Conservation (phyloP, 64 coral and sea anemone genomes). For the Pachyseris speciosa region DNA sequence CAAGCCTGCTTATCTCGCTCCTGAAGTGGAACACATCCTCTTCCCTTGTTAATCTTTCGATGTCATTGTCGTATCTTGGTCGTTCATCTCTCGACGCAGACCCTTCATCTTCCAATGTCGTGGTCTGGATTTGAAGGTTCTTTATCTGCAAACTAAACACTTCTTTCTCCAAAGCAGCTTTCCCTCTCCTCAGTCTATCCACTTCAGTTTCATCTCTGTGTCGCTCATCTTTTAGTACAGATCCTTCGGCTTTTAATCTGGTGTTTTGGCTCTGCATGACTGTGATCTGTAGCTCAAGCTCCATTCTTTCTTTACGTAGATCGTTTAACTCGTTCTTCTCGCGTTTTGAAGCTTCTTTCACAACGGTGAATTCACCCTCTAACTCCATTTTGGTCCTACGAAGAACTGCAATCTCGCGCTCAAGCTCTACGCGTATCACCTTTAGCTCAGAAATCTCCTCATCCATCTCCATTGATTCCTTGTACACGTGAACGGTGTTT, state of each 20-base stretch:
- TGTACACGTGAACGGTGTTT: constrained; percentile 53
- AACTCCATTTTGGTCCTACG: constrained; percentile 67
- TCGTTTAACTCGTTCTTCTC: constrained; percentile 55
- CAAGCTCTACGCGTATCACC: constrained; percentile 53
- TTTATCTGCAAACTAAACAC: constrained; percentile 69
- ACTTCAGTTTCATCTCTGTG: constrained; percentile 72
- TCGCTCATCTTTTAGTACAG: constrained; percentile 60
- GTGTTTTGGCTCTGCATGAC: constrained; percentile 75
- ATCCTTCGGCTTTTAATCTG: constrained; percentile 72
- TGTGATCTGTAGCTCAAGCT: constrained; percentile 70
- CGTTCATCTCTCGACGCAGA: not conserved
- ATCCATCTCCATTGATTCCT: constrained; percentile 48
- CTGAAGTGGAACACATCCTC: not conserved
- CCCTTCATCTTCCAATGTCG: constrained; percentile 3
- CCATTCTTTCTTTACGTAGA: constrained; percentile 67
- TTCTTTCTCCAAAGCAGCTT: constrained; percentile 77
- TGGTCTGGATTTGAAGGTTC: constrained; percentile 3
- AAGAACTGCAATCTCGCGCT: constrained; percentile 50
- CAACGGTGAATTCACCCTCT: constrained; percentile 67
- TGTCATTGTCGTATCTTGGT: not conserved
- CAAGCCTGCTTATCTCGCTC: constrained; percentile 65
- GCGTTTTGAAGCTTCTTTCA: constrained; percentile 46
- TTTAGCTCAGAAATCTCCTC: constrained; percentile 67
- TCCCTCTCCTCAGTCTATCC: constrained; percentile 64
- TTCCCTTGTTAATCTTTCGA: not conserved